Percentiles rank a stretch among this genome's conserved stretches.
Evolutionary conservation across 2,888 invertebrate species (phyloP).

Genomic region (Sepioteuthis lessoniana): DNA sequence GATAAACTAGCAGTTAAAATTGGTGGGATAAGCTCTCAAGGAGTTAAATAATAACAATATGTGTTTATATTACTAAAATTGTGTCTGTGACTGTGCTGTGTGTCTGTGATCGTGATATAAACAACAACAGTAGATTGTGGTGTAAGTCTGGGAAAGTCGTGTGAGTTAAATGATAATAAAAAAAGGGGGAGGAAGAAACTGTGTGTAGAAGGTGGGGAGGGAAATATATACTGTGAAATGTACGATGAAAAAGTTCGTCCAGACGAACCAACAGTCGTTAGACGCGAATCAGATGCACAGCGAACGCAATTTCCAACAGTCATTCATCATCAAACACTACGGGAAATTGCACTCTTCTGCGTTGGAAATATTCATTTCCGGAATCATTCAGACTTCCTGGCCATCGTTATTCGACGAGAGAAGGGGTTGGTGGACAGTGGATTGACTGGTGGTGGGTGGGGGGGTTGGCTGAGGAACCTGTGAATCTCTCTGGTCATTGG

Average conservation of each 20-base stretch:
- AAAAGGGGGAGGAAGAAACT: too few relatives aligned
- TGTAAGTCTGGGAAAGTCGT: background rate
- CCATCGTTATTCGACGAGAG: background rate
- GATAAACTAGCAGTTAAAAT: too few relatives aligned
- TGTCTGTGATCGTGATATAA: too few relatives aligned
- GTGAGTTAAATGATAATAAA: too few relatives aligned
- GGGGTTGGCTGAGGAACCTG: background rate
- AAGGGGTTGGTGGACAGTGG: background rate
- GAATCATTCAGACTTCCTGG: constrained; percentile 8
- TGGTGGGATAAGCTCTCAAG: too few relatives aligned
- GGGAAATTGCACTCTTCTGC: constrained; percentile 23
- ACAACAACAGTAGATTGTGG: too few relatives aligned
- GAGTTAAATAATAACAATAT: too few relatives aligned
- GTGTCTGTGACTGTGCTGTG: too few relatives aligned
- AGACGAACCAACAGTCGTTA: background rate
- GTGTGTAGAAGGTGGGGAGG: too few relatives aligned
- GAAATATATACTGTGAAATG: background rate
- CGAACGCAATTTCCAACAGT: constrained; percentile 21
- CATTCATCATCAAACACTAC: constrained; percentile 4
- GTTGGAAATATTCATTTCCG: constrained; percentile 1
- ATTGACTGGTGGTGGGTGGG: too few relatives aligned
- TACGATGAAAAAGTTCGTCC: background rate
- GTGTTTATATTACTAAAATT: too few relatives aligned
- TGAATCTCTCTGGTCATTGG: background rate
- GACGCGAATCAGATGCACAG: background rate